Evolutionary conservation across 2,888 invertebrate species (phyloP), one percentile per base, ranked within the genome.

Genomic region (Drosophila leonis): DNA sequence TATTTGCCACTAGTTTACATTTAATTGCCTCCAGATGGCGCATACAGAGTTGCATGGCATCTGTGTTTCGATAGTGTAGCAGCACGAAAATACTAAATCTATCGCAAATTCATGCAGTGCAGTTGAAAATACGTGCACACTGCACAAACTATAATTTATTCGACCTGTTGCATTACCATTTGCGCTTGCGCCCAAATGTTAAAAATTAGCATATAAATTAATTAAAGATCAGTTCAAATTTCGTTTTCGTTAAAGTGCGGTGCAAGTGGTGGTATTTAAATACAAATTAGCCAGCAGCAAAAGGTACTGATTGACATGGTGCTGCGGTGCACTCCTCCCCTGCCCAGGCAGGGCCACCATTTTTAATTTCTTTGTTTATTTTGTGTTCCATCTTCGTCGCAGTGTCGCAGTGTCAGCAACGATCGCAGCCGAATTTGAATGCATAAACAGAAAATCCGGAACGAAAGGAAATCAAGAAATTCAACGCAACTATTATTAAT

Each of bases 341-440:
- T 62, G 54, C 56, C 33, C 60, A 52, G 61, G 41, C 59, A 52
- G 63, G 77, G 72, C 91, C 91, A 86, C 91, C 91, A 91, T 91
- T 91, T 91, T 91, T 90, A 87, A 83, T 91, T 90, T 88, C 89
- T 82, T 88, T 91, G 91, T 91, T 91, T 91, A 90, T 89, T 88
- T 91, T 90, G 83, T 90, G 90, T 82, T 90, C 75, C 85, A 82
- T 81, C 85, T 90, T 90, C 90, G 88, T 79, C 64, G 79, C 82
- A 80, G 78, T 65, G 76, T 69, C 76, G 68, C 71, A 74, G 61
- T 78, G 60, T 71, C 65, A 78, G 57, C 63, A 61, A 57, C 59
- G 63, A 64, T 57, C 72, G 69, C 67, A 75, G 51, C 33, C 66
- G 82, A 74, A 73, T 83, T 64, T 68, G 65, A 70, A 72, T 78